phyloP scores from a whole-genome alignment of 2,113 vertebrate species.

The Cnemophilus loriae region DNA sequence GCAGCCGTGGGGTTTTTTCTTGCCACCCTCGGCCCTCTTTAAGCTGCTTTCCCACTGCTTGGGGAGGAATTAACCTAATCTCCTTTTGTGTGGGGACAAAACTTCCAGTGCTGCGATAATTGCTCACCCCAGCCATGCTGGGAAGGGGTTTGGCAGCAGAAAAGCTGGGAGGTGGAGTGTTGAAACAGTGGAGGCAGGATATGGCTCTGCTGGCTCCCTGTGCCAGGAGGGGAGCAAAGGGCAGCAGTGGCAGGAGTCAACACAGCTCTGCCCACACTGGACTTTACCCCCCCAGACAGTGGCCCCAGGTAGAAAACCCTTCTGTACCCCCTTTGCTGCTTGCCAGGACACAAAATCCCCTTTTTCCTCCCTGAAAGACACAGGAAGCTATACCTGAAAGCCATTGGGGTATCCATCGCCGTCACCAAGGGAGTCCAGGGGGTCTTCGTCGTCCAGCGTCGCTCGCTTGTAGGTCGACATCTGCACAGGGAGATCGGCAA shows the following conservation, averaged over 20 bases:
- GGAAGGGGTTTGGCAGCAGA: background rate
- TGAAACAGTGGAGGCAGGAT: background rate
- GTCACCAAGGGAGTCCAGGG: constrained; percentile 83
- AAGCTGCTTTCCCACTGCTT: background rate
- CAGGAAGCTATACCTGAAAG: constrained; percentile 75
- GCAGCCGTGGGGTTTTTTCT: background rate
- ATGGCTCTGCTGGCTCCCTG: background rate
- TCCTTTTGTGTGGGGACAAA: background rate
- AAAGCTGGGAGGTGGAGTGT: background rate
- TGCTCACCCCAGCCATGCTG: background rate
- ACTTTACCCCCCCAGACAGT: background rate
- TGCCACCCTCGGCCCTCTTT: background rate
- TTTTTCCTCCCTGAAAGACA: background rate
- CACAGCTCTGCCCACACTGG: background rate
- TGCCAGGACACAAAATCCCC: background rate
- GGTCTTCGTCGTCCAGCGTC: constrained; percentile 90
- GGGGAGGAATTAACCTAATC: constrained; percentile 36
- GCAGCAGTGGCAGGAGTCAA: background rate
- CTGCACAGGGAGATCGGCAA: constrained; percentile 82
- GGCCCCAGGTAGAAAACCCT: background rate
- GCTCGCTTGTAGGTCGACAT: constrained; percentile 94
- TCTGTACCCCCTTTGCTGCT: background rate
- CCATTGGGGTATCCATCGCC: constrained; percentile 80
- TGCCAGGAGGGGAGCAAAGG: background rate
- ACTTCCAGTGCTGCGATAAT: background rate